phyloP scores from a whole-genome alignment of 2,797 vertebrate genomes.

The Urophycis tenuis region DNA sequence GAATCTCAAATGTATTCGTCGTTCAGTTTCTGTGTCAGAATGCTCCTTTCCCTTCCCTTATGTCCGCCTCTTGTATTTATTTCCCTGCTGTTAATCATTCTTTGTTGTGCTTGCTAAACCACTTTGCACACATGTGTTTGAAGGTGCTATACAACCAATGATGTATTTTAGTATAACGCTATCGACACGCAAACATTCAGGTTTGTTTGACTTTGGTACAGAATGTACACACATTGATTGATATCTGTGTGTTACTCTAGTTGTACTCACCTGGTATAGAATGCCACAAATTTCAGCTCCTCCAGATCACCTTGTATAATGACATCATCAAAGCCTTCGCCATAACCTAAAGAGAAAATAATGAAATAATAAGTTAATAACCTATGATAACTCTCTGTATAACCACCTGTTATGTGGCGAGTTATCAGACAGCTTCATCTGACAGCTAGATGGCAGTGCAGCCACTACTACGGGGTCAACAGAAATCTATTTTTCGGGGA shows the following conservation, averaged over 20 bases:
- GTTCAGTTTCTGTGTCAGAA: too few species aligned
- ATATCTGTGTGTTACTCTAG: background rate
- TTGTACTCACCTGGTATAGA: conserved; percentile 89
- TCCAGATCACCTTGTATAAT: conserved; percentile 97
- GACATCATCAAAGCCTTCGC: conserved; percentile 96
- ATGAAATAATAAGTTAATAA: background rate
- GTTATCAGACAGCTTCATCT: too few species aligned
- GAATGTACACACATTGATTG: background rate
- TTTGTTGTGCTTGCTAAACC: background rate
- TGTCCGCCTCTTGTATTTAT: too few species aligned
- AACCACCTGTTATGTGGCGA: too few species aligned
- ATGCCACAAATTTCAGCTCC: conserved; percentile 94
- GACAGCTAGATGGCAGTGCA: conserved; percentile 52
- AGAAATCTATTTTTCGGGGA: background rate
- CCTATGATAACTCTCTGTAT: conserved; percentile 21
- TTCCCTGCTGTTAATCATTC: too few species aligned
- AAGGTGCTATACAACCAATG: background rate
- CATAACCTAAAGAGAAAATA: conserved; percentile 73
- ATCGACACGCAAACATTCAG: background rate
- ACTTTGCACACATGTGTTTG: background rate
- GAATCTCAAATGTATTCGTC: too few species aligned
- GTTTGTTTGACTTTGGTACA: background rate
- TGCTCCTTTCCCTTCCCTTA: too few species aligned
- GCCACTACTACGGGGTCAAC: conserved; percentile 12
- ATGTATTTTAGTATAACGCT: background rate